phyloP scores from a whole-genome alignment of 2,888 invertebrate species.

The Chironomus tentans region DNA sequence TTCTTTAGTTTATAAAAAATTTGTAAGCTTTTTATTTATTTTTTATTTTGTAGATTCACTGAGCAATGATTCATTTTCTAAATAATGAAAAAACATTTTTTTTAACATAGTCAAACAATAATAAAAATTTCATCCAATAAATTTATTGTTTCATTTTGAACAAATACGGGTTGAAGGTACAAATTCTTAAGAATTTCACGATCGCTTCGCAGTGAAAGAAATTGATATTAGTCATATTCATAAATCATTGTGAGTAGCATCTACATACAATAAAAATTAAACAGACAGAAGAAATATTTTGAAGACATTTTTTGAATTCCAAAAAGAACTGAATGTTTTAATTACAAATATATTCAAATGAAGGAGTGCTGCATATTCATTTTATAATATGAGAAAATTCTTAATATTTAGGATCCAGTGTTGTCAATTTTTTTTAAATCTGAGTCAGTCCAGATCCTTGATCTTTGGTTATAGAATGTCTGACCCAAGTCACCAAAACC shows the following conservation, averaged over 20 bases:
- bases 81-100: background rate
- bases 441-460: too few relatives aligned
- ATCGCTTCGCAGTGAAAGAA: background rate
- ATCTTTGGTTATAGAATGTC: too few relatives aligned
- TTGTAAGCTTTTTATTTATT: background rate
- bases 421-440: too few relatives aligned
- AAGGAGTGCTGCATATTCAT: background rate
- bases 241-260: background rate
- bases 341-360: constrained; percentile 5
- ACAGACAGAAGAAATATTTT: background rate
- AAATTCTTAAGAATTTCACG: background rate
- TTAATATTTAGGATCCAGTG: background rate
- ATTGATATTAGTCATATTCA: background rate
- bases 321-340: background rate
- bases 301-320: background rate
- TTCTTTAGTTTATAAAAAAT: background rate
- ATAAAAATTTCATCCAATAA: background rate
- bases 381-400: too few relatives aligned
- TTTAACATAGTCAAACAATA: background rate
- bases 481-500: too few relatives aligned
- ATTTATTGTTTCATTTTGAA: background rate
- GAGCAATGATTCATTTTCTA: constrained; percentile 2
- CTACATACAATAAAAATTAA: background rate
- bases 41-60: constrained; percentile 8
- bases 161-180: background rate